A percentile compares a stretch with the other conserved stretches of the same genome.
phyloP scores from a whole-genome alignment of 2,888 invertebrate genomes.

The Pterobdella sp. region DNA sequence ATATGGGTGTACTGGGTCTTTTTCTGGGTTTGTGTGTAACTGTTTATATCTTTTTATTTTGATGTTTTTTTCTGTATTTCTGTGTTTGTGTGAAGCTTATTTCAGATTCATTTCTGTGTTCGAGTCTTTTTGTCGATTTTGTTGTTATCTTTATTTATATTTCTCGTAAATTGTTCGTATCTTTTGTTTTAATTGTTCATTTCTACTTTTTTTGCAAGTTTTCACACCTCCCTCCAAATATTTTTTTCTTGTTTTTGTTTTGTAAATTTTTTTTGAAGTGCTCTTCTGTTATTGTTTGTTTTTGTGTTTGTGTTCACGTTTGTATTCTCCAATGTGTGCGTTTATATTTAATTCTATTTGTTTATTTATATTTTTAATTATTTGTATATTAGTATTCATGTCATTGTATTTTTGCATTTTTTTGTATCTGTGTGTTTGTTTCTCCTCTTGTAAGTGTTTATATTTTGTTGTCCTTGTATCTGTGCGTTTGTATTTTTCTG shows the following conservation, averaged over 20 bases:
- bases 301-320: not conserved
- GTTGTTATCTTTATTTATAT: not conserved
- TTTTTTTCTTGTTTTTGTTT: not conserved
- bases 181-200: not conserved
- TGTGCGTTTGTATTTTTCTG: not conserved
- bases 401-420: not conserved
- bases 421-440: not conserved
- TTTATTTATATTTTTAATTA: not conserved
- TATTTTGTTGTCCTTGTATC: not conserved
- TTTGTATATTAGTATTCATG: not conserved
- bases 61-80: not conserved
- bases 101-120: not conserved
- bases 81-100: not conserved
- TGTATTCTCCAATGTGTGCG: not conserved
- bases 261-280: not conserved
- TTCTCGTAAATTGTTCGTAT: too few species aligned
- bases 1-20: constrained; percentile 14
- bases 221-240: not conserved
- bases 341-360: not conserved
- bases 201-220: not conserved
- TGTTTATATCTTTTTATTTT: not conserved
- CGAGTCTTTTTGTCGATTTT: not conserved
- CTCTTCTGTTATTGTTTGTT: not conserved
- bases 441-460: not conserved
- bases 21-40: not conserved